These are phyloP conservation scores for Macrophya annulata DNA, from an alignment of 2,888 invertebrate genomes.

Conservation along the genomic window DNA sequence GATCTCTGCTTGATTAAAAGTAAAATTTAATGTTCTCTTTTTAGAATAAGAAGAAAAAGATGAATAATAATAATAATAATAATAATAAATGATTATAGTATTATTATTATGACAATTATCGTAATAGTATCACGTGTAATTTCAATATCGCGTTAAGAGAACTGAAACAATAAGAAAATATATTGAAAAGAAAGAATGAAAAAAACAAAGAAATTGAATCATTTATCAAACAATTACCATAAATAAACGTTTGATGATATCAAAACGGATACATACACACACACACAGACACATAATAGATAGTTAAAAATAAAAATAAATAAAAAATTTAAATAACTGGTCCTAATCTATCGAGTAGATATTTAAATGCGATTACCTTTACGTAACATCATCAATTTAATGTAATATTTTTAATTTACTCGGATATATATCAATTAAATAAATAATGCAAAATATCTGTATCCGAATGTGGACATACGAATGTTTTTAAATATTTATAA, in stretches of 20 bases:
- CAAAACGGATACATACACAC: neutral
- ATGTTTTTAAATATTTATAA: constrained; percentile 77
- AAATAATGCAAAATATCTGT: constrained; percentile 63
- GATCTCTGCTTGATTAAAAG: constrained; percentile 27
- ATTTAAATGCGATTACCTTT: neutral
- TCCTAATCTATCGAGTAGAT: constrained; percentile 1
- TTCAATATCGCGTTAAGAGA: neutral
- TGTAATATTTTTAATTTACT: constrained; percentile 57
- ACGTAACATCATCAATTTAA: constrained; percentile 6
- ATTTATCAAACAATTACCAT: neutral
- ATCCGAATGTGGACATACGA: constrained; percentile 65
- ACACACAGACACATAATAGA: neutral
- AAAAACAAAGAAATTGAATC: neutral
- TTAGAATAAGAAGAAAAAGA: neutral
- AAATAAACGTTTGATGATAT: neutral
- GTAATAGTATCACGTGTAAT: constrained; percentile 21
- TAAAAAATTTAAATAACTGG: neutral
- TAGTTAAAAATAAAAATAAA: neutral
- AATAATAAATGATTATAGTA: constrained; percentile 9
- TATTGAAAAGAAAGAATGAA: constrained; percentile 20
- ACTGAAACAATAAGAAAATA: neutral
- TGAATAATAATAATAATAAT: neutral
- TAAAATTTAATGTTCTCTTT: constrained; percentile 23
- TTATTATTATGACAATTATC: constrained; percentile 18
- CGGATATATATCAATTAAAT: constrained; percentile 62